Evolutionary conservation across 2,113 vertebrate genomes (phyloP), one percentile per base, ranked within the genome.

Genomic region (Synchiropus splendidus): DNA sequence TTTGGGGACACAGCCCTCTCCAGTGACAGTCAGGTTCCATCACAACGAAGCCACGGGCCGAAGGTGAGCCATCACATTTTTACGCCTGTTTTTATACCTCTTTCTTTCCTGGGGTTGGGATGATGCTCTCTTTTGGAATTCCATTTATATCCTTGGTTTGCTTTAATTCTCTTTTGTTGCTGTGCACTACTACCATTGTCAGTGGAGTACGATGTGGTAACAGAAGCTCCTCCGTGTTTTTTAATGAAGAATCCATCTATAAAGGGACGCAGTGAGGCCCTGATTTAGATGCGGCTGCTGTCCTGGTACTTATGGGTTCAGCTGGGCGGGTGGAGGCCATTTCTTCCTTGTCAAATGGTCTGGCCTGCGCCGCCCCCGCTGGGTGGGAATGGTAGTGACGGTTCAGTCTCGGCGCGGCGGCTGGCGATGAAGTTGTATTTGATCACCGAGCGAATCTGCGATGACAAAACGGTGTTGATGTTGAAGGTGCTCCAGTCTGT

Each of bases 171-270:
- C 77, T 74, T 77, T 42, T 64, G 18, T 3, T 80, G 64, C 74
- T 64, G 74, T 78, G 57, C 79, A 84, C 81, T 74, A 73, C 68
- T 77, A 63, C 70, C 48, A 60, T 67, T 74, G 62, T 72, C 5
- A 82, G 83, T 70, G 70, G 67, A 61, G 64, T 72, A 71, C 62
- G 63, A 62, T 32, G 49, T 63, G 54, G 50, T 67, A 58, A 66
- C 64, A 58, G 51, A 62, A 56, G 57, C 62, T 74, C 49, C 63
- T 71, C 53, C 42, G 39, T 47, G 53, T 63, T 58, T 63, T 27
- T 27, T 67, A 59, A 75, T 68, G 48, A 66, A 75, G 55, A 68
- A 70, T 62, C 63, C 45, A 59, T 68, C 61, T 39, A 52, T 48
- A 61, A 72, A 83, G 82, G 77, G 75, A 83, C 70, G 16, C 4